Conservation (phyloP, 23 tunicate genomes). For the Styela plicata region DNA sequence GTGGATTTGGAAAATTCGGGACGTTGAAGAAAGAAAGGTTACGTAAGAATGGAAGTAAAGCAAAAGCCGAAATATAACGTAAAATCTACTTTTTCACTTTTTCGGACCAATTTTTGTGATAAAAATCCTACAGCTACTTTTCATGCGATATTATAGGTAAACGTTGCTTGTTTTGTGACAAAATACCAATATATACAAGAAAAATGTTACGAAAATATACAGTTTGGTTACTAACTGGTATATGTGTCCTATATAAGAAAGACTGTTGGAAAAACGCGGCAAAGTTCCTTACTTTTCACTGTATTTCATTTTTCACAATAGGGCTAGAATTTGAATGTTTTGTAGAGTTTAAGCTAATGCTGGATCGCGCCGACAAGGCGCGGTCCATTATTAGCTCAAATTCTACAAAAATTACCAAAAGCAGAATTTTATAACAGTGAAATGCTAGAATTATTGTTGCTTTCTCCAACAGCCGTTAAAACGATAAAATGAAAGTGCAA, state of each 20-base stretch:
- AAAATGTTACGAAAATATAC: neutral
- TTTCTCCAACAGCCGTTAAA: too few relatives aligned
- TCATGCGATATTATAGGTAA: neutral
- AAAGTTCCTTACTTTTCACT: too few relatives aligned
- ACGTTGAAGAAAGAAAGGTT: neutral
- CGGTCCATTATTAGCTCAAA: too few relatives aligned
- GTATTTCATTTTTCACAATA: too few relatives aligned
- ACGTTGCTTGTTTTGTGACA: neutral
- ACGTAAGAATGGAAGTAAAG: neutral
- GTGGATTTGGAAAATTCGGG: neutral
- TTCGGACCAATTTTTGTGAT: neutral
- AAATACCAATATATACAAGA: neutral
- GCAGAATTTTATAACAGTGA: too few relatives aligned
- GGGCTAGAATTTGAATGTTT: too few relatives aligned
- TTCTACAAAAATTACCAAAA: too few relatives aligned
- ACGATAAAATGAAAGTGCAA: too few relatives aligned
- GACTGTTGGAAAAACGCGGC: neutral
- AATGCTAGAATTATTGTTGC: too few relatives aligned
- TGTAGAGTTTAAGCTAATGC: too few relatives aligned
- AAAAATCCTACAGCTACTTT: neutral
- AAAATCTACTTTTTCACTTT: constrained; percentile 9
- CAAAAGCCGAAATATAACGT: neutral
- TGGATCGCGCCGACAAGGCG: too few relatives aligned
- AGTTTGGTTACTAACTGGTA: neutral
- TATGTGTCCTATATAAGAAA: neutral